These are phyloP conservation scores for Athene cunicularia DNA, from an alignment of 2,113 vertebrate species.

Conservation along the genomic window DNA sequence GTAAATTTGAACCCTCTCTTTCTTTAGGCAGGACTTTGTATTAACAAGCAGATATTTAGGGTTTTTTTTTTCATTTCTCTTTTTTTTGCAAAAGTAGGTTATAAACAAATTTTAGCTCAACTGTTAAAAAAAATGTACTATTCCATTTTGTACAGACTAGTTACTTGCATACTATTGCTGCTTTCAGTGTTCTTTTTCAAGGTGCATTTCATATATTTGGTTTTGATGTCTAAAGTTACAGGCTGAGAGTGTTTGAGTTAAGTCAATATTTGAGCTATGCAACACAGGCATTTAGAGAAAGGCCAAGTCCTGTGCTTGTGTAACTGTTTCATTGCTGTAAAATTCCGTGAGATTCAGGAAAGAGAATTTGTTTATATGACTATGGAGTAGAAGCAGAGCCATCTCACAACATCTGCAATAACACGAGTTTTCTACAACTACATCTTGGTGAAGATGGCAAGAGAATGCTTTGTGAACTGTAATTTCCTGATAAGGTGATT, in stretches of 20 bases:
- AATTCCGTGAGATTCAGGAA: background rate
- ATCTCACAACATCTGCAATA: background rate
- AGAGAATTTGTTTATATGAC: background rate
- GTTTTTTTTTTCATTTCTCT: background rate
- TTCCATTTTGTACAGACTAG: background rate
- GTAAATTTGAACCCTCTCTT: background rate
- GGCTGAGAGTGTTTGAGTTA: conserved; percentile 25
- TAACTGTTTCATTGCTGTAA: conserved; percentile 43
- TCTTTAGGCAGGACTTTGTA: background rate
- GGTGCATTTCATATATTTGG: conserved; percentile 11
- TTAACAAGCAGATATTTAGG: background rate
- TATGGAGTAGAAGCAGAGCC: background rate
- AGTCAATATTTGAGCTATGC: conserved; percentile 64
- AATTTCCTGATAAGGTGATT: background rate
- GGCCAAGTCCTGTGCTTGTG: background rate
- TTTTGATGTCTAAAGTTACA: conserved; percentile 49
- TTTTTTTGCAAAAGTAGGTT: background rate
- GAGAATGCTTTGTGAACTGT: background rate
- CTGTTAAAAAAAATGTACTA: background rate
- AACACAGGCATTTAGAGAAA: background rate
- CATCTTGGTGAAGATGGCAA: background rate
- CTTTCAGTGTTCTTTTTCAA: background rate
- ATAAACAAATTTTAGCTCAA: background rate
- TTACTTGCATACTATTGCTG: background rate
- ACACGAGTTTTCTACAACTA: background rate